Evolutionary conservation across 2,797 vertebrate genomes (phyloP).

Genomic region (Acestrorhynchus altus): DNA sequence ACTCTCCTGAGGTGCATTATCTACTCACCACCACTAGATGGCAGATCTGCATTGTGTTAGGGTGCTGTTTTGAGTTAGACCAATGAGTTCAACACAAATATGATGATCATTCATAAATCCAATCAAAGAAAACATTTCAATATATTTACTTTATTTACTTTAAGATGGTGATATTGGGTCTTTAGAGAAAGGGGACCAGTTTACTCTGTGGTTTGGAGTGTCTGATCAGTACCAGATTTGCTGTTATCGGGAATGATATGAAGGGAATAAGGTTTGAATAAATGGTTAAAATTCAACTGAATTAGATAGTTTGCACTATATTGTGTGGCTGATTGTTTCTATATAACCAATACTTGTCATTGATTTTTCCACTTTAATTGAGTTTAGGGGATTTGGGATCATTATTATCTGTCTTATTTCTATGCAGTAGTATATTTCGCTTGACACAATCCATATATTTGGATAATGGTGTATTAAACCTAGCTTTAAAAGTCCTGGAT

Average conservation of each 20-base stretch:
- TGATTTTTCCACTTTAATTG: neutral
- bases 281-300: neutral
- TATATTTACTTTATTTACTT: neutral
- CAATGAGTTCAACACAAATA: neutral
- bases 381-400: neutral
- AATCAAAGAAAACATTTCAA: neutral
- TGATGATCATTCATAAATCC: neutral
- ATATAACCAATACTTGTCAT: too few relatives aligned
- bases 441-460: neutral
- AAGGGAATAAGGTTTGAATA: neutral
- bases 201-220: too few relatives aligned
- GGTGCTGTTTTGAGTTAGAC: neutral
- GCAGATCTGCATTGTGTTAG: constrained; percentile 30
- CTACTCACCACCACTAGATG: constrained; percentile 63
- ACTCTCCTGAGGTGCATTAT: constrained; percentile 45
- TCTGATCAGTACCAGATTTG: neutral
- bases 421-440: neutral
- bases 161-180: neutral
- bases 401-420: neutral
- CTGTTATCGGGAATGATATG: neutral
- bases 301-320: neutral
- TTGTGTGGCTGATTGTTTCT: constrained; percentile 7
- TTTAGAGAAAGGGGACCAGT: constrained; percentile 5
- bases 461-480: neutral
- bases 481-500: neutral